Evolutionary conservation across 2,113 vertebrate genomes (phyloP).

Genomic region (Leucopternis melanops): DNA sequence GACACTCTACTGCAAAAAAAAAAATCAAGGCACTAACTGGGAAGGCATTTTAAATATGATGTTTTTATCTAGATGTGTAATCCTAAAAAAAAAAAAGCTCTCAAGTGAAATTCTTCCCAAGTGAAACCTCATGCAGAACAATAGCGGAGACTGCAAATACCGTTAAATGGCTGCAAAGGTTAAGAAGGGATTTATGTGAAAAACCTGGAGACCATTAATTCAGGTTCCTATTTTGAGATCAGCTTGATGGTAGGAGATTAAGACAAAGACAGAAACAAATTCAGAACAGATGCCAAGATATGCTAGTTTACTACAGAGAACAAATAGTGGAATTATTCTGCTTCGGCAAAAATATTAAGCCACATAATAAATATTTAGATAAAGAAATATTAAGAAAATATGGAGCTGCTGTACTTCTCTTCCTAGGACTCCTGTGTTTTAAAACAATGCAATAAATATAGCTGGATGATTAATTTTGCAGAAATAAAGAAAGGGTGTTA

Average conservation of each 20-base stretch:
- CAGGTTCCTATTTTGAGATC: conserved; percentile 29
- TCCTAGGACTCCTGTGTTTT: background rate
- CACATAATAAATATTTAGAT: background rate
- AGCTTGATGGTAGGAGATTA: background rate
- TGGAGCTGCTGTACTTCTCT: background rate
- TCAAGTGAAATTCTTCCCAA: background rate
- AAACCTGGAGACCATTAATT: conserved; percentile 6
- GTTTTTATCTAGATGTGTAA: background rate
- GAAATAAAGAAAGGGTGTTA: conserved; percentile 44
- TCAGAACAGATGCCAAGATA: background rate
- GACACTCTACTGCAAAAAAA: background rate
- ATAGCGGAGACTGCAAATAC: background rate
- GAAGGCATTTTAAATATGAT: background rate
- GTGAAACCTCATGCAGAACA: background rate
- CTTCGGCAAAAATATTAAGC: background rate
- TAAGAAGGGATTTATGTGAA: conserved; percentile 14
- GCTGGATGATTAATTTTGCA: conserved; percentile 31
- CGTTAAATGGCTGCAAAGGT: background rate
- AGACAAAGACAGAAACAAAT: background rate
- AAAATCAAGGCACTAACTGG: background rate
- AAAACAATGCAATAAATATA: conserved; percentile 33
- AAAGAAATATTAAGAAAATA: background rate
- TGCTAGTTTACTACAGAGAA: background rate
- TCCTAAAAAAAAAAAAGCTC: background rate
- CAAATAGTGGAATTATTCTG: background rate